Evolutionary conservation across 2,888 invertebrate genomes (phyloP), one percentile per base, ranked within the genome.

Genomic region (Eueremaeus valkanovi): DNA sequence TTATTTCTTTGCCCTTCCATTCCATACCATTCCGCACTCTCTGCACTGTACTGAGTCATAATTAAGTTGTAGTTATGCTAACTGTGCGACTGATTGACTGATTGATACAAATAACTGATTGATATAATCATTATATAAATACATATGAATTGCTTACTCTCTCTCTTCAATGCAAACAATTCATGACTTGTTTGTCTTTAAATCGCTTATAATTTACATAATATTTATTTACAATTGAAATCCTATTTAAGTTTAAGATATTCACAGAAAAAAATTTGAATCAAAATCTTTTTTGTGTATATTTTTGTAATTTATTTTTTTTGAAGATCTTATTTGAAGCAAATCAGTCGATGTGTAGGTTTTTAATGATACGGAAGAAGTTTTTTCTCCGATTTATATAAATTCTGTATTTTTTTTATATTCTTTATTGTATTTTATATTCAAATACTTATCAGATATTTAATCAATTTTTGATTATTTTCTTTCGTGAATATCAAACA

Each of bases 51-150:
- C 21, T n/a, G 11, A 31, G 29, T 31, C 27, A 8, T 61, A 61
- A 61, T 61, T 61, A 18, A 61, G 29, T 61, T 61, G 61, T 61
- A 31, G 33, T 31, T 61, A 51, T 51, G 51, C 51, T n/a, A 51
- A 51, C 51, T 51, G 51, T 51, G 51, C 33, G 13, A 29, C 61
- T 31, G 16, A 31, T 61, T 61, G 29, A 61, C 18, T 8, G 24
- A 61, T 18, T 3, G 24, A 24, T 58, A 29, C 31, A 31, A 29
- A 61, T 61, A 61, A 29, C n/a, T 21, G n/a, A 5, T 51, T 3
- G 9, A 51, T 51, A 51, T 21, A 21, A 51, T 5, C 51, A 9
- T 51, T 51, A 21, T 13, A n/a, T 21, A 51, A 36, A 36, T 36
- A 36, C n/a, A 6, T 49, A 18, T 18, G 45, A 51, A 51, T 51